Evolutionary conservation across 2,113 vertebrate species (phyloP), one percentile per base, ranked within the genome.

Genomic region (Corythoichthys intestinalis): DNA sequence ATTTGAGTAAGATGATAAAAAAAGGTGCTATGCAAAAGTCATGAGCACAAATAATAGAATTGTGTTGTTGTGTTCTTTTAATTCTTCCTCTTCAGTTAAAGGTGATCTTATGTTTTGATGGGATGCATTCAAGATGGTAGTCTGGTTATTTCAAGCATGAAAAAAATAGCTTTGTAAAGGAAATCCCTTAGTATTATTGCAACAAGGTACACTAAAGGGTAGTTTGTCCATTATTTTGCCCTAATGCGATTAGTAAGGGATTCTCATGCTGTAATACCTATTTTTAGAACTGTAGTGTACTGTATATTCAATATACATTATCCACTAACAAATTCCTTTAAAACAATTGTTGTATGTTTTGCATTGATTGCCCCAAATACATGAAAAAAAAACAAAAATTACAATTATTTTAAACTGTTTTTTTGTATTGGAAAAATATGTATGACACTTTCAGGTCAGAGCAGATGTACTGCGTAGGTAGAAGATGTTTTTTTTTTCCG

Each of bases 61-160:
- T 63, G 28, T 48, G 61, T 68, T 71, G 57, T 39, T 52, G 12
- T 39, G 61, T 63, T 77, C 74, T 67, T 49, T 65, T 57, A 67
- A 69, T 67, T 67, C 75, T 57, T 50, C 71, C 47, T 72, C 57
- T 48, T 59, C 60, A 75, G 4, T 67, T 41, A 72, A 70, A 78
- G 79, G 80, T 86, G 79, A 68, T 67, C 64, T 61, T 41, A 50
- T 75, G 75, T 77, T 66, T 4, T 72, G 75, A 84, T 74, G 50
- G 66, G 73, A 86, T 70, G 74, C 87, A 83, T 69, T 75, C 52
- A 58, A 72, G 46, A 63, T 78, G 52, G 73, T 81, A 76, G 73
- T 79, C 75, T 71, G 82, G 82, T 83, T 85, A 88, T 81, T 79
- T 73, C 63, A 61, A 46, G 68, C 71, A 67, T 62, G 54, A 82